Evolutionary conservation across 2,113 vertebrate species (phyloP).

Genomic region (Trogon surrucura): DNA sequence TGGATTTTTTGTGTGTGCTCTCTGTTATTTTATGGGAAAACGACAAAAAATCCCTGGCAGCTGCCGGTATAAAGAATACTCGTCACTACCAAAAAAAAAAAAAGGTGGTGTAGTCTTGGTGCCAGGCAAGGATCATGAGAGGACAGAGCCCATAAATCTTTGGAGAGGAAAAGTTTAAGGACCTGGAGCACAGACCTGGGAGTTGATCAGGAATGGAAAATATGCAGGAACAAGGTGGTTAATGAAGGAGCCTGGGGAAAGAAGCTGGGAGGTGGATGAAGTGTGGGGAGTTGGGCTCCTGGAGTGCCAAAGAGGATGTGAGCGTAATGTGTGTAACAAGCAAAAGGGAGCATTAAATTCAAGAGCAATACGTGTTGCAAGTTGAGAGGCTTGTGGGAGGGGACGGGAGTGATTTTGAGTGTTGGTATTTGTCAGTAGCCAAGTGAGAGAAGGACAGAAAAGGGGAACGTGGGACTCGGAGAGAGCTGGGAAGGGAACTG

Average conservation of each 20-base stretch:
- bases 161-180: neutral
- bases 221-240: neutral
- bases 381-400: neutral
- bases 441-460: neutral
- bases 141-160: neutral
- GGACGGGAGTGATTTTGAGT: neutral
- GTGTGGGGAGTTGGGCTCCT: neutral
- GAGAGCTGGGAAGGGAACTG: neutral
- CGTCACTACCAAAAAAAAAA: neutral
- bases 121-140: neutral
- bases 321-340: neutral
- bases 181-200: neutral
- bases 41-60: neutral
- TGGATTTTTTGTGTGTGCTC: neutral
- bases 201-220: neutral
- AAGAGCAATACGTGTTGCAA: neutral
- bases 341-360: neutral
- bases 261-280: neutral
- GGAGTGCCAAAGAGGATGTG: neutral
- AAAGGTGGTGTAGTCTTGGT: neutral
- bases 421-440: neutral
- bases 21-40: neutral
- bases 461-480: rapidly evolving
- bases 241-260: neutral
- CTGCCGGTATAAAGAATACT: neutral